A percentile compares a stretch with the other conserved stretches of the same genome.
These are phyloP conservation scores for Tinea semifulvella DNA, from an alignment of 2,888 invertebrate genomes.

Conservation along the genomic window DNA sequence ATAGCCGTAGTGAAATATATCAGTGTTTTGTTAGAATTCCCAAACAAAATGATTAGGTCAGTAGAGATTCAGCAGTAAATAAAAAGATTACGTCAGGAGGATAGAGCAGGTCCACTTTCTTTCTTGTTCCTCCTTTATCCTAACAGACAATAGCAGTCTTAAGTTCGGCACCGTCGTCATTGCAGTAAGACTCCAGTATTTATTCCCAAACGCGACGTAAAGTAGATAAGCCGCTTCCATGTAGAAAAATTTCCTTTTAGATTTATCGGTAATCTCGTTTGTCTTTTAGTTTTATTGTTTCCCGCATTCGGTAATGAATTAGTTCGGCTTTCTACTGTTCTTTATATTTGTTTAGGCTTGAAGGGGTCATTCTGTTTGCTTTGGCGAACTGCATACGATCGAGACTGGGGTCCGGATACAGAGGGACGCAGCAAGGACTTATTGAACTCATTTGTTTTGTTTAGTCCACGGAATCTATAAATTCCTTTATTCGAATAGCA, in stretches of 20 bases:
- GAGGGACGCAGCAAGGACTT: constrained; percentile 48
- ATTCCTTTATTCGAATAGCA: constrained; percentile 25
- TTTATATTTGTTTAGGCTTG: constrained; percentile 38
- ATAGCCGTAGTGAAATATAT: background rate
- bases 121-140: constrained; percentile 47
- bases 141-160: constrained; percentile 50
- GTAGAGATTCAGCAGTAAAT: constrained; percentile 38
- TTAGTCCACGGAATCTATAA: constrained; percentile 23
- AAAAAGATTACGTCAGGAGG: constrained; percentile 42
- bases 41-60: constrained; percentile 36
- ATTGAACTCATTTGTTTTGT: constrained; percentile 33
- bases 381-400: constrained; percentile 22
- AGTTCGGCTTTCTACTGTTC: constrained; percentile 36
- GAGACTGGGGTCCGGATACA: constrained; percentile 37
- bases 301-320: constrained; percentile 49
- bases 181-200: constrained; percentile 44
- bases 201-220: constrained; percentile 49
- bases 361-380: constrained; percentile 41
- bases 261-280: constrained; percentile 53
- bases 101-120: constrained; percentile 30
- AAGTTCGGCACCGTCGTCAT: constrained; percentile 43
- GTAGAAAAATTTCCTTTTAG: constrained; percentile 51
- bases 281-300: constrained; percentile 53
- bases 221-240: constrained; percentile 45
- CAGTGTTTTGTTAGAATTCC: background rate